Percentiles rank a stretch among this genome's conserved stretches.
These are phyloP conservation scores for Asobara japonica DNA, from an alignment of 1,140 invertebrate genomes.

Conservation along the genomic window DNA sequence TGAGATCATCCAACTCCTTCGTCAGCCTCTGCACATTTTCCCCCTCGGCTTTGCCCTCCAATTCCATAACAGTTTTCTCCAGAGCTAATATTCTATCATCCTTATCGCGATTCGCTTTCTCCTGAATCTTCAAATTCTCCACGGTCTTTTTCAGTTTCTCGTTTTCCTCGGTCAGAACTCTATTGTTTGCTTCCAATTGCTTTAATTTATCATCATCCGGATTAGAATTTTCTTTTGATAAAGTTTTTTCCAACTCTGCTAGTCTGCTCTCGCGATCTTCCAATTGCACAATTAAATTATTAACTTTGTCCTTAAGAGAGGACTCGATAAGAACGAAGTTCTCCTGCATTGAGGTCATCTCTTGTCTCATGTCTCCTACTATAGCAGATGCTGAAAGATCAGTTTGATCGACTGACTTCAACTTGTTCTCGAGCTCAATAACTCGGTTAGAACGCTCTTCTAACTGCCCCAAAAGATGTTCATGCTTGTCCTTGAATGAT, in stretches of 20 bases:
- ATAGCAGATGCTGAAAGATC: conserved; percentile 59
- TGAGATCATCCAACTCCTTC: conserved; percentile 77
- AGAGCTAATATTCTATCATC: conserved; percentile 61
- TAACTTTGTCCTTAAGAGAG: conserved; percentile 58
- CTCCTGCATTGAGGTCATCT: conserved; percentile 71
- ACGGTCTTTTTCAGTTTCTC: conserved; percentile 56
- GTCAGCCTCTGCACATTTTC: conserved; percentile 66
- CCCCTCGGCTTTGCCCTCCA: conserved; percentile 41
- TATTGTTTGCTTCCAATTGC: conserved; percentile 51
- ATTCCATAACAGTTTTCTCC: conserved; percentile 56
- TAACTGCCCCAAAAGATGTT: conserved; percentile 64
- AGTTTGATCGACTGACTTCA: conserved; percentile 53
- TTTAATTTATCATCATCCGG: conserved; percentile 53
- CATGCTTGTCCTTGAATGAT: conserved; percentile 76
- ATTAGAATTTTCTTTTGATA: conserved; percentile 37
- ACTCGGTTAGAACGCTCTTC: conserved; percentile 69
- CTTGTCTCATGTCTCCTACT: conserved; percentile 69
- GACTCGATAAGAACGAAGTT: conserved; percentile 69
- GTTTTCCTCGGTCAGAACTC: conserved; percentile 55
- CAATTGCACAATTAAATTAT: conserved; percentile 58
- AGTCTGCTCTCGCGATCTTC: conserved; percentile 54
- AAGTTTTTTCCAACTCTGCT: conserved; percentile 51
- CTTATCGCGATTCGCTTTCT: conserved; percentile 51
- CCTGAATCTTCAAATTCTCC: conserved; percentile 50
- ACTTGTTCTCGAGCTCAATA: conserved; percentile 54